phyloP scores from a whole-genome alignment of 2,113 vertebrate species.

The Neogale vison region DNA sequence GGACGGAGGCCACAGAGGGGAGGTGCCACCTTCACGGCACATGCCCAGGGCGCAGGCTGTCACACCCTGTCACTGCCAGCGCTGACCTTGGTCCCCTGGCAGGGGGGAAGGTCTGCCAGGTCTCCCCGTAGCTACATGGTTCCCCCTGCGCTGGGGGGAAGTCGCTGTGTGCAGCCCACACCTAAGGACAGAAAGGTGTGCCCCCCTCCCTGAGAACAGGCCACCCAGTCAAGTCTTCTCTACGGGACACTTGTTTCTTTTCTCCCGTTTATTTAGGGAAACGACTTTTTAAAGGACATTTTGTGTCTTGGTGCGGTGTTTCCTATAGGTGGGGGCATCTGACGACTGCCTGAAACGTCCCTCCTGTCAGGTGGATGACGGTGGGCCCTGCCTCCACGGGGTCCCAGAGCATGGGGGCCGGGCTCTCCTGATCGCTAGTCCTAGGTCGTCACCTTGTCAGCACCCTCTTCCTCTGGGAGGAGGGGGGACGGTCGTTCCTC shows the following conservation, averaged over 20 bases:
- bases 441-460: not conserved
- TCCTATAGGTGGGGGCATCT: accelerated
- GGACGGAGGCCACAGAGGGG: not conserved
- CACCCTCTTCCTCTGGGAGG: not conserved
- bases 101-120: not conserved
- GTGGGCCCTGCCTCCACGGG: accelerated
- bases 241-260: too few species aligned
- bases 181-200: not conserved
- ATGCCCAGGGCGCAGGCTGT: not conserved
- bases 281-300: not conserved
- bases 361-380: accelerated
- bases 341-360: accelerated
- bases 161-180: not conserved
- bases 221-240: accelerated
- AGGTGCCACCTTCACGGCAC: accelerated
- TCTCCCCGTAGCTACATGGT: too few species aligned
- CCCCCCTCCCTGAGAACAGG: not conserved
- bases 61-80: not conserved
- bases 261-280: too few species aligned
- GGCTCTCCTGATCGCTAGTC: not conserved
- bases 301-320: accelerated
- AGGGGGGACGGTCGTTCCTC: not conserved
- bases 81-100: not conserved
- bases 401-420: not conserved
- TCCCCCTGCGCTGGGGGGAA: not conserved